phyloP scores from a whole-genome alignment of 23 tunicate species.

The Trididemnum miniatum region DNA sequence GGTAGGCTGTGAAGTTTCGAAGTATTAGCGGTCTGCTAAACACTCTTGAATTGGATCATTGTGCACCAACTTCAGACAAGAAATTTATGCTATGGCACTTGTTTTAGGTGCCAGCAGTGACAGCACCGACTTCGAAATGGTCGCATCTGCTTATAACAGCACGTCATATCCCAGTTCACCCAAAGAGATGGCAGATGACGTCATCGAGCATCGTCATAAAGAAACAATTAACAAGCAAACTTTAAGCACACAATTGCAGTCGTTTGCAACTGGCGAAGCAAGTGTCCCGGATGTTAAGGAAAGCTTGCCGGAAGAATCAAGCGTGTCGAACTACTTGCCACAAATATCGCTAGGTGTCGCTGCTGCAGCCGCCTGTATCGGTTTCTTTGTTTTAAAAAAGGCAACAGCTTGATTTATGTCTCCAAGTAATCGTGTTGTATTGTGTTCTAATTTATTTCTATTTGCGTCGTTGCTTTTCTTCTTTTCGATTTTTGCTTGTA shows the following conservation, averaged over 20 bases:
- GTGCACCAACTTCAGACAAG: too few relatives aligned
- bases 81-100: too few relatives aligned
- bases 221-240: not conserved
- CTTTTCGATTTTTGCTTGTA: too few relatives aligned
- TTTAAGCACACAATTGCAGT: not conserved
- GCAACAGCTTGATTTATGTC: conserved; percentile 24
- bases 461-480: too few relatives aligned
- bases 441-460: too few relatives aligned
- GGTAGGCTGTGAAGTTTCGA: too few relatives aligned
- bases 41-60: too few relatives aligned
- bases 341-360: conserved; percentile 93
- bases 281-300: too few relatives aligned
- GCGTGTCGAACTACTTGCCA: conserved; percentile 64
- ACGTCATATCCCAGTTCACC: not conserved
- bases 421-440: too few relatives aligned
- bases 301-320: conserved; percentile 12
- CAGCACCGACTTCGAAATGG: conserved; percentile 53
- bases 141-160: not conserved
- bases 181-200: not conserved
- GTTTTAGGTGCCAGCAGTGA: conserved; percentile 39
- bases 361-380: conserved; percentile 87
- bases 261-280: not conserved
- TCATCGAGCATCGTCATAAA: not conserved
- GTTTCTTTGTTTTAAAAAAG: conserved; percentile 67
- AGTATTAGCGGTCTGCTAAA: too few relatives aligned